phyloP scores from a whole-genome alignment of 2,888 invertebrate genomes.

The Monoplex corrugatus region DNA sequence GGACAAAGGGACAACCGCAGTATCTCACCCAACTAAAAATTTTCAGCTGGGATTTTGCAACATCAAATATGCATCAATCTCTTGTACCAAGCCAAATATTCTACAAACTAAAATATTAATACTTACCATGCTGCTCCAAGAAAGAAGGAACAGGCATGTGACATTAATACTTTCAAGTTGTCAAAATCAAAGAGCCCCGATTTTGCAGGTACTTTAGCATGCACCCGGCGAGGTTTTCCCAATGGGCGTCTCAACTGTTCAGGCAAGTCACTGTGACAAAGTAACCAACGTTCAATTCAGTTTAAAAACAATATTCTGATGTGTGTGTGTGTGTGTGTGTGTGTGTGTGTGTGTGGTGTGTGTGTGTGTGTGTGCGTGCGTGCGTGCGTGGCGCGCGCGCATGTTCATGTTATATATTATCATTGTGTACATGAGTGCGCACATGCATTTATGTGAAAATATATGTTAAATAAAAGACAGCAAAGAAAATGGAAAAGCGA shows the following conservation, averaged over 20 bases:
- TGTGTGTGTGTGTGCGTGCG: no score
- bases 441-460: background rate
- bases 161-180: constrained; percentile 70
- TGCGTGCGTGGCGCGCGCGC: no score
- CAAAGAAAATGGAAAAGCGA: background rate
- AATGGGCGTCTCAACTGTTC: constrained; percentile 67
- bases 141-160: constrained; percentile 74
- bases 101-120: no score
- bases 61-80: no score
- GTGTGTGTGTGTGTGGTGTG: no score
- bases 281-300: background rate
- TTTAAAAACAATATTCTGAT: background rate
- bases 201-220: constrained; percentile 68
- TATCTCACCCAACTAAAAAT: no score
- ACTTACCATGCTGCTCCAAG: constrained; percentile 76
- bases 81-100: no score
- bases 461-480: background rate
- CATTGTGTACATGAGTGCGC: no score
- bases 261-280: constrained; percentile 64
- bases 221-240: constrained; percentile 56
- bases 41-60: no score
- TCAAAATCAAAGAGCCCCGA: constrained; percentile 67
- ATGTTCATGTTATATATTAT: no score
- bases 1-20: no score
- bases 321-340: no score